Evolutionary conservation across 2,888 invertebrate genomes (phyloP).

Genomic region (Orthonychiurus folsomi): DNA sequence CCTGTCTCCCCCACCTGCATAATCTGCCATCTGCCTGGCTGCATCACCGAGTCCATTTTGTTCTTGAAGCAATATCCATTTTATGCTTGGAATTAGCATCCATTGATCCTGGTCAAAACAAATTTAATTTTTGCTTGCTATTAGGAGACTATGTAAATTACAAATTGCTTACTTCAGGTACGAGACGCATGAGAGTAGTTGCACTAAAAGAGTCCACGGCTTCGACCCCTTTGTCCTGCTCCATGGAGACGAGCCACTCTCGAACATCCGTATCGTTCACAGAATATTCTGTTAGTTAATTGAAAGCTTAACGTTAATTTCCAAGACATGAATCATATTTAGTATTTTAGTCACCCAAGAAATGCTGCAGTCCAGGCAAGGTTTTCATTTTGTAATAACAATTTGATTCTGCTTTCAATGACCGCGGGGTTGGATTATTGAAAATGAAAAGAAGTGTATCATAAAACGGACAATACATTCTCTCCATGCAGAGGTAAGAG

Average conservation of each 20-base stretch:
- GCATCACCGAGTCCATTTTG: too few species aligned
- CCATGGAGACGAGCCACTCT: conserved; percentile 26
- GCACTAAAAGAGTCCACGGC: conserved; percentile 21
- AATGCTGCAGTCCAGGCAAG: conserved; percentile 31
- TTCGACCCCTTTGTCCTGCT: conserved; percentile 19
- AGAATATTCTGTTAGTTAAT: conserved; percentile 24
- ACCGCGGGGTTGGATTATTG: conserved; percentile 28
- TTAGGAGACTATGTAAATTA: too few species aligned
- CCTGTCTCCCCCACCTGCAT: too few species aligned
- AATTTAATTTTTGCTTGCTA: too few species aligned
- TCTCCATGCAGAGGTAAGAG: conserved; percentile 31
- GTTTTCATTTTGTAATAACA: conserved; percentile 27
- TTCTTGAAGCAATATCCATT: conserved; percentile 19
- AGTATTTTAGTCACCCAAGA: conserved; percentile 21
- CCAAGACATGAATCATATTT: not conserved
- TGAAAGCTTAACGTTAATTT: conserved; percentile 4
- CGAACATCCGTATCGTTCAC: conserved; percentile 28
- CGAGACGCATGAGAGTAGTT: conserved; percentile 25
- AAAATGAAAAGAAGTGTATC: conserved; percentile 36
- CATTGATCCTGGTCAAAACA: conserved; percentile 35
- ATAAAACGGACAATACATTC: conserved; percentile 37
- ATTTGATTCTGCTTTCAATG: conserved; percentile 24
- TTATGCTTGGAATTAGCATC: conserved; percentile 34
- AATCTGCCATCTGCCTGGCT: too few species aligned
- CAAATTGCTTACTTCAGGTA: conserved; percentile 22